phyloP scores from a whole-genome alignment of 2,888 invertebrate species.

The Diadegma fenestrale region DNA sequence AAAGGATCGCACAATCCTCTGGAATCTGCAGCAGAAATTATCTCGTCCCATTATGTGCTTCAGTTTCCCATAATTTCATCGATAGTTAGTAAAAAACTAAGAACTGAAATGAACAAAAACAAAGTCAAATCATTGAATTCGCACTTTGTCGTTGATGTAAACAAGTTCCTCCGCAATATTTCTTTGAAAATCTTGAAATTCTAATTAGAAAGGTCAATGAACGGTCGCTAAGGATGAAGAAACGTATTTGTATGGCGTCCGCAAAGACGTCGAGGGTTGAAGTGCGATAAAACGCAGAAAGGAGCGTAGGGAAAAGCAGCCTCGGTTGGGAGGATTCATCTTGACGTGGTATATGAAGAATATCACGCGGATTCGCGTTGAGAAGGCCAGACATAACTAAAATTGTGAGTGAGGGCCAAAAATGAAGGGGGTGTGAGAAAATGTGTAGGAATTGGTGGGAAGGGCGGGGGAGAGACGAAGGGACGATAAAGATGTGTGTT shows the following conservation, averaged over 20 bases:
- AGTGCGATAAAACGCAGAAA: slow-evolving; percentile 16
- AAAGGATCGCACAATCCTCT: too few relatives aligned
- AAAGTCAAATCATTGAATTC: too few relatives aligned
- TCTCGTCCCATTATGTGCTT: too few relatives aligned
- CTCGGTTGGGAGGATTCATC: slow-evolving; percentile 31
- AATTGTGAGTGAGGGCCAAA: slow-evolving; percentile 27
- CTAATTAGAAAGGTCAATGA: neutral
- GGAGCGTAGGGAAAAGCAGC: slow-evolving; percentile 26
- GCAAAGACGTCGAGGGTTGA: slow-evolving; percentile 36
- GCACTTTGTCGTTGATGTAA: too few relatives aligned
- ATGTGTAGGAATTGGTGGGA: slow-evolving; percentile 28
- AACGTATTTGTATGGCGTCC: slow-evolving; percentile 16
- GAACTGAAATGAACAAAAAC: too few relatives aligned
- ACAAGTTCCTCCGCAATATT: too few relatives aligned
- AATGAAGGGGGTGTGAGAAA: slow-evolving; percentile 12
- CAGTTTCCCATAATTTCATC: too few relatives aligned
- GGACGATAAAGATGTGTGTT: slow-evolving; percentile 34
- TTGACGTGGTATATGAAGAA: slow-evolving; percentile 36
- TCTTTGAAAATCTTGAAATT: neutral
- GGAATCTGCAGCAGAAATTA: too few relatives aligned
- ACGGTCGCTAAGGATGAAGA: slow-evolving; percentile 5
- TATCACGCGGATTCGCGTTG: slow-evolving; percentile 1
- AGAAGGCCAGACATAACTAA: slow-evolving; percentile 54
- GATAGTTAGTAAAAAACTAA: too few relatives aligned
- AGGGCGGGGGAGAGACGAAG: slow-evolving; percentile 41